Percentiles rank a stretch among this genome's conserved stretches.
Evolutionary conservation across 2,797 vertebrate species (phyloP).

Genomic region (Hydrophis major): DNA sequence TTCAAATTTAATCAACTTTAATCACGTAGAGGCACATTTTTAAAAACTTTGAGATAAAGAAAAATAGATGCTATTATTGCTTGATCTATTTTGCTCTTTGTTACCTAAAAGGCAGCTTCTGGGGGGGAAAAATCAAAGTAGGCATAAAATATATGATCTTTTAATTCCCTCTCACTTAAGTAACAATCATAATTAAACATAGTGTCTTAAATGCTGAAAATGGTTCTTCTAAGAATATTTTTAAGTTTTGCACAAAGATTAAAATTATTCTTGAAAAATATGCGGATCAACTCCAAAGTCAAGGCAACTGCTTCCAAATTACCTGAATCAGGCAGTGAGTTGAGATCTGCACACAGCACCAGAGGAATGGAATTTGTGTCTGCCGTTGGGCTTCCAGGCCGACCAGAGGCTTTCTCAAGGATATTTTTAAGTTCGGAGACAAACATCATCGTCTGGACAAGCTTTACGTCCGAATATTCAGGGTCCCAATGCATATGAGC

Average conservation of each 20-base stretch:
- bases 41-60: background rate
- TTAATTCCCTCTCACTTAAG: background rate
- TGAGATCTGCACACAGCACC: slow-evolving; percentile 97
- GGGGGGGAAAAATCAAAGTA: background rate
- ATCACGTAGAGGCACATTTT: background rate
- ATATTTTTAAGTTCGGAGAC: slow-evolving; percentile 97
- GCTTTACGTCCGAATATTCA: slow-evolving; percentile 95
- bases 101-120: background rate
- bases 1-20: background rate
- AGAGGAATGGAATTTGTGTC: slow-evolving; percentile 90
- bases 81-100: background rate
- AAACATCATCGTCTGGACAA: slow-evolving; percentile 99
- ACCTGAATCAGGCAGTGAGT: slow-evolving; percentile 99
- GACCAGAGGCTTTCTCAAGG: slow-evolving; percentile 85
- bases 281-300: background rate
- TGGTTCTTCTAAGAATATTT: background rate
- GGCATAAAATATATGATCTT: background rate
- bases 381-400: slow-evolving; percentile 78
- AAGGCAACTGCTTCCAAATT: slow-evolving; percentile 34
- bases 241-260: background rate
- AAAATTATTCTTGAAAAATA: background rate
- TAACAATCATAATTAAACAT: background rate
- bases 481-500: slow-evolving; percentile 99
- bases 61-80: background rate
- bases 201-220: background rate